phyloP scores from a whole-genome alignment of 2,888 invertebrate genomes.

The Gymnosoma rotundatum region DNA sequence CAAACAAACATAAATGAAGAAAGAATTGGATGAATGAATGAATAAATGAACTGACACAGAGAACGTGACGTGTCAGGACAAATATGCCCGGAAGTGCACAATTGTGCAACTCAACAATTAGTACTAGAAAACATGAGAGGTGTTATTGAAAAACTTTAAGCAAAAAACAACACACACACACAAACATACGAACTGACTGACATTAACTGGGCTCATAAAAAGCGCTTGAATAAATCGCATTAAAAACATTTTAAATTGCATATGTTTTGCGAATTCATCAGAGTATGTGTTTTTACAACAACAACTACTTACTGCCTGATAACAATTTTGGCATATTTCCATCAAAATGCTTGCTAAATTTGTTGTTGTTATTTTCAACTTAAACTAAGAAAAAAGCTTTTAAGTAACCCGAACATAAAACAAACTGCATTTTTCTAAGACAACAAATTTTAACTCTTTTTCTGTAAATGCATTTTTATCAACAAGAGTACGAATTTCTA shows the following conservation, averaged over 20 bases:
- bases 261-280: not conserved
- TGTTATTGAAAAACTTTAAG: constrained; percentile 62
- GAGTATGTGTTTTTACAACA: not conserved
- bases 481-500: constrained; percentile 4
- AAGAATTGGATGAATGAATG: constrained; percentile 41
- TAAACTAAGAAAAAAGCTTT: constrained; percentile 22
- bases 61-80: constrained; percentile 73
- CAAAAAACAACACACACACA: constrained; percentile 14
- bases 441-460: constrained; percentile 2
- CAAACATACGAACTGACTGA: constrained; percentile 1
- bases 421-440: constrained; percentile 45
- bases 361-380: constrained; percentile 16
- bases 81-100: constrained; percentile 81
- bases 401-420: constrained; percentile 35
- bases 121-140: constrained; percentile 71
- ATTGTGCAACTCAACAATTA: constrained; percentile 80
- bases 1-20: constrained; percentile 50
- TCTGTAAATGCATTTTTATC: constrained; percentile 24
- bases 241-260: not conserved
- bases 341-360: constrained; percentile 59
- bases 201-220: constrained; percentile 34
- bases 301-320: constrained; percentile 24
- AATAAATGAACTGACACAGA: constrained; percentile 59
- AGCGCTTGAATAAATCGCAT: constrained; percentile 21
- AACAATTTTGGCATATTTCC: constrained; percentile 77